Evolutionary conservation across 2,797 vertebrate species (phyloP).

Genomic region (Sarcoramphus papa): DNA sequence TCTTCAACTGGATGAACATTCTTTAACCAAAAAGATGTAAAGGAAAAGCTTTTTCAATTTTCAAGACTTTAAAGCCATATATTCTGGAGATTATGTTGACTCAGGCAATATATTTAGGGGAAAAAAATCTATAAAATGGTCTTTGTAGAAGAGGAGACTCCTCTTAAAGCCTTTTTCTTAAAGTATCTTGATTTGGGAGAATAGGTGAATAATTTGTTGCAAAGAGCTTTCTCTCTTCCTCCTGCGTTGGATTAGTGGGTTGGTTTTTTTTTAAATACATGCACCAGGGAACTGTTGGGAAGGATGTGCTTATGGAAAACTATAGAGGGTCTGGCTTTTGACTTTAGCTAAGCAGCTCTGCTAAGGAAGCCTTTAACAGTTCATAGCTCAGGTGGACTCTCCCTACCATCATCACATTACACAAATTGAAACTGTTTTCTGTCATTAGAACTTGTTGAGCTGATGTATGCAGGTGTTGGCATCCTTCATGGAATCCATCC

Average conservation of each 20-base stretch:
- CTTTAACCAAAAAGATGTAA: neutral
- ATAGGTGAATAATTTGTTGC: neutral
- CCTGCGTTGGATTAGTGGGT: rapidly evolving
- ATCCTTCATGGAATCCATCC: neutral
- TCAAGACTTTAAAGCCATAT: neutral
- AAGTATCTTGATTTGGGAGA: neutral
- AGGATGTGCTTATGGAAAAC: neutral
- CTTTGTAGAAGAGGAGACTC: neutral
- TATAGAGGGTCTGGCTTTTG: neutral
- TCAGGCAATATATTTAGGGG: neutral
- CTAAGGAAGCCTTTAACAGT: neutral
- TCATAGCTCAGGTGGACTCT: neutral
- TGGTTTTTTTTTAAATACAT: rapidly evolving
- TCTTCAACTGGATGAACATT: neutral
- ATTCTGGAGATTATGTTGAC: neutral
- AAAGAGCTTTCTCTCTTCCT: neutral
- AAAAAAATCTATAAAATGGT: neutral
- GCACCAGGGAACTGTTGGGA: neutral
- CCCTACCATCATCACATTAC: neutral
- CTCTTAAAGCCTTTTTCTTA: neutral
- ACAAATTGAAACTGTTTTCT: neutral
- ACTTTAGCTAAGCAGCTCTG: neutral
- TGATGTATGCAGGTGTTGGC: neutral
- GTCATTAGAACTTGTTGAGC: neutral
- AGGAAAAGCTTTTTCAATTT: neutral